A percentile compares a stretch with the other conserved stretches of the same genome.
Conservation (phyloP, 2,888 invertebrate species). For the Aquatica leii region DNA sequence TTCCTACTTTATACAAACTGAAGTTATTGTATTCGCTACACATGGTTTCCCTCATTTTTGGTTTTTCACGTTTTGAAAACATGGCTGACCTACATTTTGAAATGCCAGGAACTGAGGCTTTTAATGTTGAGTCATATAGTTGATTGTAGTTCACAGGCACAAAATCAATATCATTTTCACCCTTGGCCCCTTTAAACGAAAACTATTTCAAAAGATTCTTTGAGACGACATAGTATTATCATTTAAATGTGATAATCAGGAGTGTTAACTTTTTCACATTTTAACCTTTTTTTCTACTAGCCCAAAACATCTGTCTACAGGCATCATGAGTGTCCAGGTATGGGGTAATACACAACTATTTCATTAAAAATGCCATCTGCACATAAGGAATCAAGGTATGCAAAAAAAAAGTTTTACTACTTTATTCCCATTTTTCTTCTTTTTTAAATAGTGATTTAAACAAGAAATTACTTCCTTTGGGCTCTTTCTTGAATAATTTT, state of each 20-base stretch:
- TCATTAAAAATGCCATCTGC: conserved; percentile 4
- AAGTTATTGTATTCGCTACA: background rate
- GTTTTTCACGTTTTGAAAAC: conserved; percentile 1
- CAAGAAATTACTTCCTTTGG: conserved; percentile 8
- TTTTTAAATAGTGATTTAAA: conserved; percentile 2
- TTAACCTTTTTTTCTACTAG: too few relatives aligned
- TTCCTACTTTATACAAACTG: conserved; percentile 2
- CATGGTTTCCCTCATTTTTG: conserved; percentile 6
- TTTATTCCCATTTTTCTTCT: background rate
- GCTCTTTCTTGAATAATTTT: conserved; percentile 7
- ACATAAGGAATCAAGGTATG: conserved; percentile 4
- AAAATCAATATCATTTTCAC: conserved; percentile 4
- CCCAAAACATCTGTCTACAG: conserved; percentile 11
- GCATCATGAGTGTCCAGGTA: conserved; percentile 11
- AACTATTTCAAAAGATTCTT: too few relatives aligned
- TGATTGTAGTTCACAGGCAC: background rate
- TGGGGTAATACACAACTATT: background rate
- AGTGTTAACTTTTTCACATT: too few relatives aligned
- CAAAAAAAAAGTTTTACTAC: background rate
- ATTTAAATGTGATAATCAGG: too few relatives aligned
- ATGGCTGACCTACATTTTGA: conserved; percentile 8
- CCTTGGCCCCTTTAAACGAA: background rate
- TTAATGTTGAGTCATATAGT: conserved; percentile 4
- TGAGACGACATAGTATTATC: too few relatives aligned
- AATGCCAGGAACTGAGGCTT: conserved; percentile 5